These are phyloP conservation scores for Albula glossodonta DNA, from an alignment of 2,113 vertebrate genomes.

Conservation along the genomic window DNA sequence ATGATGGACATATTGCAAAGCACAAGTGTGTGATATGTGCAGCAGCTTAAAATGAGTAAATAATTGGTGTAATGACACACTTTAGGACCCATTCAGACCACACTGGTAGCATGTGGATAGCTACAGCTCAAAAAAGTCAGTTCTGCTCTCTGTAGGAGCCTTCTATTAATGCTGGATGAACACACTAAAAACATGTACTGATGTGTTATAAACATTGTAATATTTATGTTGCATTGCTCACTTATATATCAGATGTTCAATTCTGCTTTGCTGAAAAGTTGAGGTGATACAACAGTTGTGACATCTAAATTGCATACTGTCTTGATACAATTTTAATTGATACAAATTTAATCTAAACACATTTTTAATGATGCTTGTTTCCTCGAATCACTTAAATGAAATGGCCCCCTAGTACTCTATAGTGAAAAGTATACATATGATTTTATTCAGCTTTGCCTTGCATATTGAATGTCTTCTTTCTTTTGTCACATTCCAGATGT, in stretches of 20 bases:
- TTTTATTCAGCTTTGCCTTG: constrained; percentile 1
- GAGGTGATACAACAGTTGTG: neutral
- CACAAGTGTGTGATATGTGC: neutral
- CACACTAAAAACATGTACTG: neutral
- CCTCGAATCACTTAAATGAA: neutral
- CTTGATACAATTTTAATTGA: neutral
- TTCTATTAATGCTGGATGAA: neutral
- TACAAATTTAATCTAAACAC: neutral
- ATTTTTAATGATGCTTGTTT: neutral
- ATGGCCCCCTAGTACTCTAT: neutral
- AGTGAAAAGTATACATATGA: neutral
- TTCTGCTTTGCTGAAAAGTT: neutral
- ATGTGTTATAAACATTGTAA: neutral
- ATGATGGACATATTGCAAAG: too few species aligned
- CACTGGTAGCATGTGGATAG: neutral
- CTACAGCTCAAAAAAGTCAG: neutral
- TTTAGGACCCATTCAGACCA: neutral
- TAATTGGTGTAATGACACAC: neutral
- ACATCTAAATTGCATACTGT: neutral
- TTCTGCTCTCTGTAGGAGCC: too few species aligned
- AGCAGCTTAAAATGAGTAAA: neutral
- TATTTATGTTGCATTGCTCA: neutral
- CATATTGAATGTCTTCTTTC: neutral
- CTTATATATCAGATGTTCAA: neutral
- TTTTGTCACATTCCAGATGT: too few species aligned